Conservation (phyloP, 2,113 vertebrate genomes). For the Mungos mungo region DNA sequence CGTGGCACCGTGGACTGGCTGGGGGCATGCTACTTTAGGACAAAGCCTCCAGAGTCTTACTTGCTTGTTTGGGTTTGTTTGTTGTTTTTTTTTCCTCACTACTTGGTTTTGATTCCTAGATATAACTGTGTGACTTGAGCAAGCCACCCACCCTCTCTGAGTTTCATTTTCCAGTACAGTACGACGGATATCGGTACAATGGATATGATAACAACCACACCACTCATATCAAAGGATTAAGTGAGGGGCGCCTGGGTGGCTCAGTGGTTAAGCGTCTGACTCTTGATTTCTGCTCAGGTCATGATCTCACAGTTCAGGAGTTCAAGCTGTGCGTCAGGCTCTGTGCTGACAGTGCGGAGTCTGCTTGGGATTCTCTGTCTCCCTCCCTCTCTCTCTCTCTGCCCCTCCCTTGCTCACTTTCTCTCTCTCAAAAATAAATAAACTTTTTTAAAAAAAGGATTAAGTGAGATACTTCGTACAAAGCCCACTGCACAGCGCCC, state of each 20-base stretch:
- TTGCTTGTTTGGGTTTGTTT: neutral
- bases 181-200: accelerated
- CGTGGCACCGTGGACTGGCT: accelerated
- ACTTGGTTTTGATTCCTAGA: neutral
- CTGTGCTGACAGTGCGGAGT: too few relatives aligned
- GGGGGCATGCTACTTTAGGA: neutral
- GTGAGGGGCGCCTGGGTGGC: too few relatives aligned
- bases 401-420: too few relatives aligned
- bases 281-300: too few relatives aligned
- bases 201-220: neutral
- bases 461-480: accelerated
- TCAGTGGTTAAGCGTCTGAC: too few relatives aligned
- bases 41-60: neutral
- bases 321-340: too few relatives aligned
- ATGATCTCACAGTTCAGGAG: too few relatives aligned
- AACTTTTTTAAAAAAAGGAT: too few relatives aligned
- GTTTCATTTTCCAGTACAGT: neutral
- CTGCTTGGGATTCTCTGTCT: too few relatives aligned
- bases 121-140: neutral
- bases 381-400: too few relatives aligned
- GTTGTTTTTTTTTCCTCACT: neutral
- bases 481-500: accelerated
- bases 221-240: accelerated
- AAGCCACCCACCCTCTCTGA: neutral
- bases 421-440: too few relatives aligned